These are phyloP conservation scores for Parasteatoda tepidariorum DNA, from an alignment of 1,140 invertebrate species.

Conservation along the genomic window DNA sequence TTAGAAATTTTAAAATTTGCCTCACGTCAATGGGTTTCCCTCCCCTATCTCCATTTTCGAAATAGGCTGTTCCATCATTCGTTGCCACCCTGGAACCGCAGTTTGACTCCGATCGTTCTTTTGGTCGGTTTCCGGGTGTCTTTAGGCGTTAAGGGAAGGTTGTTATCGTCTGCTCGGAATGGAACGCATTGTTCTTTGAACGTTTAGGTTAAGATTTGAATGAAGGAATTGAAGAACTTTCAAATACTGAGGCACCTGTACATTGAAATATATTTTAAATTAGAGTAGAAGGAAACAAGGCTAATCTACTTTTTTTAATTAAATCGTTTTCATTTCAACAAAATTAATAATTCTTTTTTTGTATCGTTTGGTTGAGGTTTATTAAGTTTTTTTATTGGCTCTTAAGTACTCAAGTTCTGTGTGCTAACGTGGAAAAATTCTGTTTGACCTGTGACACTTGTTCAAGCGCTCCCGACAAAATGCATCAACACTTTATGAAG, in stretches of 20 bases:
- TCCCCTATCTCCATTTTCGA: neutral
- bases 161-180: constrained; percentile 50
- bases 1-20: too few relatives aligned
- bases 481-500: constrained; percentile 33
- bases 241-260: neutral
- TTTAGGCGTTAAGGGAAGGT: constrained; percentile 44
- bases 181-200: constrained; percentile 46
- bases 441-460: constrained; percentile 57
- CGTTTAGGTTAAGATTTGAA: constrained; percentile 2
- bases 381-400: too few relatives aligned
- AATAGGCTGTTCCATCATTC: constrained; percentile 28
- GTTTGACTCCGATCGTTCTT: constrained; percentile 24
- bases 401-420: constrained; percentile 32
- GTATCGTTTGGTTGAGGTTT: neutral
- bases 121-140: constrained; percentile 39
- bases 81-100: constrained; percentile 30
- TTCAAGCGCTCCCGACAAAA: constrained; percentile 33
- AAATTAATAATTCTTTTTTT: neutral
- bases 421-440: constrained; percentile 37
- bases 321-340: neutral
- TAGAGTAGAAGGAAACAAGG: neutral
- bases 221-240: constrained; percentile 5
- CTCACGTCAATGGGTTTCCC: too few relatives aligned
- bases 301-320: neutral
- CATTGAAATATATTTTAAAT: neutral